A percentile compares a stretch with the other conserved stretches of the same genome.
phyloP scores from a whole-genome alignment of 2,888 invertebrate species.

The Drosophila stalkeri region DNA sequence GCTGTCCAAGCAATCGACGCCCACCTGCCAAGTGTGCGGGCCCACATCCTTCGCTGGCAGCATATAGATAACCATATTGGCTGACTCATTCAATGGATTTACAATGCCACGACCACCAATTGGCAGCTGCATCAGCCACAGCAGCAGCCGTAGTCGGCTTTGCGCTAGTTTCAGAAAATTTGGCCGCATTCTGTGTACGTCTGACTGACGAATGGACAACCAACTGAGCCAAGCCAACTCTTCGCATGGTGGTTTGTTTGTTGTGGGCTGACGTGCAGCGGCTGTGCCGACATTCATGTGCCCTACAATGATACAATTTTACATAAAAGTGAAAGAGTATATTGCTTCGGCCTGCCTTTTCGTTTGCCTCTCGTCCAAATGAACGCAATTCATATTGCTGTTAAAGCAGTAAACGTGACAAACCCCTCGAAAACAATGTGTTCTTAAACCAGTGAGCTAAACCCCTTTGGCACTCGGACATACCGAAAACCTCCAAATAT shows the following conservation, averaged over 20 bases:
- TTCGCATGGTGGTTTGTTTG: conserved; percentile 47
- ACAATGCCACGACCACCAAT: conserved; percentile 55
- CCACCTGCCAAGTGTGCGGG: conserved; percentile 76
- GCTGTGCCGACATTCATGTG: conserved; percentile 14
- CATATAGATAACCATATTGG: conserved; percentile 76
- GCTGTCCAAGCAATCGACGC: conserved; percentile 78
- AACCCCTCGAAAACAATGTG: too few relatives aligned
- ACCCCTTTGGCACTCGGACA: background rate
- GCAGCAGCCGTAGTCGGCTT: background rate
- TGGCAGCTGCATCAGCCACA: conserved; percentile 17
- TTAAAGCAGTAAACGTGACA: too few relatives aligned
- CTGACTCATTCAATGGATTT: conserved; percentile 76
- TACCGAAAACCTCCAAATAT: background rate
- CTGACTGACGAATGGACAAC: conserved; percentile 36
- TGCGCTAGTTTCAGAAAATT: conserved; percentile 10
- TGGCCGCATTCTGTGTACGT: conserved; percentile 44
- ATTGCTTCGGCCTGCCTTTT: too few relatives aligned
- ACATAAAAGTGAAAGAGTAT: background rate
- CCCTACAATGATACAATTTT: conserved; percentile 8
- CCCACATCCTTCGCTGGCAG: conserved; percentile 72
- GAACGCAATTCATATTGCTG: too few relatives aligned
- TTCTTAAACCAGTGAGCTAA: background rate
- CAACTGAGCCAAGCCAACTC: conserved; percentile 46
- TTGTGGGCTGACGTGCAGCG: conserved; percentile 18
- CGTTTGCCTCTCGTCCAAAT: too few relatives aligned